Percentiles rank a stretch among this genome's conserved stretches.
Conservation (phyloP, 2,888 invertebrate species). For the Periphyllus acericola region DNA sequence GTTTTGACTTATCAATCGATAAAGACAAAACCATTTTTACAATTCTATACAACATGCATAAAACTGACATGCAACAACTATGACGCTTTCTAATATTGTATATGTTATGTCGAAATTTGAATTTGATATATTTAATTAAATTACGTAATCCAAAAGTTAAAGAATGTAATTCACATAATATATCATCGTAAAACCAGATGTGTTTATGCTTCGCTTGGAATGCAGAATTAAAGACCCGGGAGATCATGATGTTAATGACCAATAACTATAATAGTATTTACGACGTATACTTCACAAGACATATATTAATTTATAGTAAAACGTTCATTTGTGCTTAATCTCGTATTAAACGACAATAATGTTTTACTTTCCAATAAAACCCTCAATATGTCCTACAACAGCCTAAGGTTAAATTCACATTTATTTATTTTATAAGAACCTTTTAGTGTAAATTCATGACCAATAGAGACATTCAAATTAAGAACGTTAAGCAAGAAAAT, state of each 20-base stretch:
- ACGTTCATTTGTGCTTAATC: not conserved
- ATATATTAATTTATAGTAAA: too few relatives aligned
- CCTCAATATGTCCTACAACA: not conserved
- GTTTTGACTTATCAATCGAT: not conserved
- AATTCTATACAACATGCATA: not conserved
- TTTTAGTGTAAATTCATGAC: slow-evolving; percentile 6
- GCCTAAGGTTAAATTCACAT: not conserved
- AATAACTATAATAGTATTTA: not conserved
- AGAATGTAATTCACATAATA: too few relatives aligned
- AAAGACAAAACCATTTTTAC: not conserved
- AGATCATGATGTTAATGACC: not conserved
- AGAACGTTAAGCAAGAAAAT: not conserved
- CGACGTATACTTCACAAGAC: too few relatives aligned
- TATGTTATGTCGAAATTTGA: not conserved
- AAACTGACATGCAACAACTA: not conserved
- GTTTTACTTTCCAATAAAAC: slow-evolving; percentile 31
- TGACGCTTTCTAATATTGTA: not conserved
- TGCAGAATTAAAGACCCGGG: not conserved
- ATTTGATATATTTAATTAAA: not conserved
- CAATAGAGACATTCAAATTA: slow-evolving; percentile 14
- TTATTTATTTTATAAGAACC: too few relatives aligned
- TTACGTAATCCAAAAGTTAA: too few relatives aligned
- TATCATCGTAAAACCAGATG: too few relatives aligned
- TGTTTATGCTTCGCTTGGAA: not conserved
- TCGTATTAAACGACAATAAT: not conserved